phyloP scores from a whole-genome alignment of 2,797 vertebrate species.

The Australoheros facetus region DNA sequence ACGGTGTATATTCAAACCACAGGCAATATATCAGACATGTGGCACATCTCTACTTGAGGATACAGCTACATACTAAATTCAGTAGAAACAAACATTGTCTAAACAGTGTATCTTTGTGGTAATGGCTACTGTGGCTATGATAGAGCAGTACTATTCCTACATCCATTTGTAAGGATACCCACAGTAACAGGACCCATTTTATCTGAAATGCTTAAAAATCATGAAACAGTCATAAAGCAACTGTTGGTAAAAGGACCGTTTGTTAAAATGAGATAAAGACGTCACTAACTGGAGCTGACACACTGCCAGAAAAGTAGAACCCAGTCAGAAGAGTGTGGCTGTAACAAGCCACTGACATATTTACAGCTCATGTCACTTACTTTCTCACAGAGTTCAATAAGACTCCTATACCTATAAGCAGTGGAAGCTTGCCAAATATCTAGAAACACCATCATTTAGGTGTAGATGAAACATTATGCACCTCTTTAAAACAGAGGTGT shows the following conservation, averaged over 20 bases:
- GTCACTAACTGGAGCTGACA: not conserved
- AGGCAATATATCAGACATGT: not conserved
- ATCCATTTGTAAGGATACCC: constrained; percentile 4
- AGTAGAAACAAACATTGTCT: not conserved
- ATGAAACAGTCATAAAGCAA: constrained; percentile 9
- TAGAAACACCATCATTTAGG: not conserved
- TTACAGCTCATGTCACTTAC: constrained; percentile 18
- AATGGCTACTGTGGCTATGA: not conserved
- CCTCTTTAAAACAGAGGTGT: not conserved
- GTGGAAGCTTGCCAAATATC: not conserved
- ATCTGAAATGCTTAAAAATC: constrained; percentile 23
- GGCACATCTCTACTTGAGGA: not conserved
- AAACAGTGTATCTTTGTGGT: not conserved
- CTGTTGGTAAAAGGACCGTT: constrained; percentile 1
- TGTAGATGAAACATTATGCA: not conserved
- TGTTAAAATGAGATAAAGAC: constrained; percentile 29
- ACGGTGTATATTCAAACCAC: constrained; percentile 1
- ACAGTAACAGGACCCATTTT: constrained; percentile 25
- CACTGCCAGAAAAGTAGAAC: not conserved
- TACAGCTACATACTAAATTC: not conserved
- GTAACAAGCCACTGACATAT: constrained; percentile 22
- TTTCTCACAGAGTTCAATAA: constrained; percentile 5
- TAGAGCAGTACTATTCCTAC: constrained; percentile 4
- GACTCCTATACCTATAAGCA: not conserved
- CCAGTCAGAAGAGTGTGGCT: constrained; percentile 7